Percentiles rank a stretch among this genome's conserved stretches.
phyloP scores from a whole-genome alignment of 2,797 vertebrate species.

The Lindbergichthys nudifrons region DNA sequence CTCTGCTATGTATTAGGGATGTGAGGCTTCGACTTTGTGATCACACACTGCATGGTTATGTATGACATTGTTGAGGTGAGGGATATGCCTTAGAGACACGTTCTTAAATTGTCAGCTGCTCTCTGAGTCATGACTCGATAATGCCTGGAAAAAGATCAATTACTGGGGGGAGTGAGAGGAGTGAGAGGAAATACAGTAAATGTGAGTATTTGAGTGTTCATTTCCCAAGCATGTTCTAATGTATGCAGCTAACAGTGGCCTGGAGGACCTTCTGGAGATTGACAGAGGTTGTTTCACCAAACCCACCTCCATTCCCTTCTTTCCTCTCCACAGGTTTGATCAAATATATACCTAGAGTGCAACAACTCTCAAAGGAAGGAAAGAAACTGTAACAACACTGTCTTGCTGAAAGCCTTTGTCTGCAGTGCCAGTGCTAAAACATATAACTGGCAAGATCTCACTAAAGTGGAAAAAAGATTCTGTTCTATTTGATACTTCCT shows the following conservation, averaged over 20 bases:
- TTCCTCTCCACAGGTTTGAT: constrained; percentile 34
- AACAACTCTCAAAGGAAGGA: constrained; percentile 59
- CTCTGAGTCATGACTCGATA: constrained; percentile 36
- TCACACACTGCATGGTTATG: constrained; percentile 60
- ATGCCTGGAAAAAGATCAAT: constrained; percentile 40
- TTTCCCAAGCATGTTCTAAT: constrained; percentile 23
- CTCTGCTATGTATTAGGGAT: constrained; percentile 70
- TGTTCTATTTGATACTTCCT: constrained; percentile 86
- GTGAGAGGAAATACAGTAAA: constrained; percentile 19
- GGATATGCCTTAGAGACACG: constrained; percentile 45
- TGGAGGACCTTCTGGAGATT: constrained; percentile 12
- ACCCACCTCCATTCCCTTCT: constrained; percentile 21
- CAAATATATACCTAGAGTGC: constrained; percentile 30
- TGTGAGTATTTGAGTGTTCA: constrained; percentile 17
- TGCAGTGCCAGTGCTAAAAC: constrained; percentile 45
- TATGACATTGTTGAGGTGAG: constrained; percentile 60
- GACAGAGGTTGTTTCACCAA: constrained; percentile 1
- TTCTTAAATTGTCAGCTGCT: constrained; percentile 46
- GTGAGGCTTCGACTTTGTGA: constrained; percentile 69
- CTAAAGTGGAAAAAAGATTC: constrained; percentile 64
- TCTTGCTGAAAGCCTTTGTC: constrained; percentile 72
- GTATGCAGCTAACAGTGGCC: background rate
- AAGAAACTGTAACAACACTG: constrained; percentile 70
- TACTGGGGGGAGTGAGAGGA: constrained; percentile 6
- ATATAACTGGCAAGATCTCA: constrained; percentile 61